phyloP scores from a whole-genome alignment of 2,113 vertebrate species.

The Neotoma lepida region DNA sequence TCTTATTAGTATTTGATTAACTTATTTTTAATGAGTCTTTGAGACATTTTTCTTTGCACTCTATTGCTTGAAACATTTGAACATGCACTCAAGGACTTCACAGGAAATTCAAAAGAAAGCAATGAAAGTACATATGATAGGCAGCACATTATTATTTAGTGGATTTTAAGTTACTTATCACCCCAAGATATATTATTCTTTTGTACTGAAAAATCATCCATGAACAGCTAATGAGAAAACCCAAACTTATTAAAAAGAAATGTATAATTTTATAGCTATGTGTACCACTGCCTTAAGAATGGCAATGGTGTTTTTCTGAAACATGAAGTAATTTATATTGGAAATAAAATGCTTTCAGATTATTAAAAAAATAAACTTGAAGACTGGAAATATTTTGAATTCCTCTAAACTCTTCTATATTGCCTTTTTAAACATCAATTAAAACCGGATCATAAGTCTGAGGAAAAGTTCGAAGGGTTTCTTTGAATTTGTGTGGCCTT shows the following conservation, averaged over 20 bases:
- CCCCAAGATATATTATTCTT: not conserved
- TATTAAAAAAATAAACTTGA: constrained; percentile 35
- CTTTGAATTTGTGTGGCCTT: not conserved
- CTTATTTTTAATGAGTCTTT: constrained; percentile 45
- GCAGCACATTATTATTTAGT: not conserved
- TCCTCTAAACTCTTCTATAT: not conserved
- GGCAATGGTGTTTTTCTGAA: not conserved
- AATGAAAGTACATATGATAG: not conserved
- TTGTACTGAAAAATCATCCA: not conserved
- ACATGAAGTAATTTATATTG: constrained; percentile 29
- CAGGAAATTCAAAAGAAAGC: constrained; percentile 3
- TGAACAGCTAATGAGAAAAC: constrained; percentile 1
- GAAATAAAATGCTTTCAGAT: constrained; percentile 17
- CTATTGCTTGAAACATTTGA: not conserved
- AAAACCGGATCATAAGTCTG: not conserved
- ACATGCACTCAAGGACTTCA: not conserved
- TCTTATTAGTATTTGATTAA: constrained; percentile 28
- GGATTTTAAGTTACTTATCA: not conserved
- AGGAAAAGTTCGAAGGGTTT: not conserved
- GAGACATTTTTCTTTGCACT: constrained; percentile 19
- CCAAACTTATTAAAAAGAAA: constrained; percentile 16
- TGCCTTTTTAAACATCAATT: not conserved
- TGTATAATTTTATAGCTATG: not conserved
- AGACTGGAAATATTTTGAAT: not conserved
- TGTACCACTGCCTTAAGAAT: not conserved